Percentiles rank a stretch among this genome's conserved stretches.
These are phyloP conservation scores for Prunella strophiata DNA, from an alignment of 2,797 vertebrate genomes.

Conservation along the genomic window DNA sequence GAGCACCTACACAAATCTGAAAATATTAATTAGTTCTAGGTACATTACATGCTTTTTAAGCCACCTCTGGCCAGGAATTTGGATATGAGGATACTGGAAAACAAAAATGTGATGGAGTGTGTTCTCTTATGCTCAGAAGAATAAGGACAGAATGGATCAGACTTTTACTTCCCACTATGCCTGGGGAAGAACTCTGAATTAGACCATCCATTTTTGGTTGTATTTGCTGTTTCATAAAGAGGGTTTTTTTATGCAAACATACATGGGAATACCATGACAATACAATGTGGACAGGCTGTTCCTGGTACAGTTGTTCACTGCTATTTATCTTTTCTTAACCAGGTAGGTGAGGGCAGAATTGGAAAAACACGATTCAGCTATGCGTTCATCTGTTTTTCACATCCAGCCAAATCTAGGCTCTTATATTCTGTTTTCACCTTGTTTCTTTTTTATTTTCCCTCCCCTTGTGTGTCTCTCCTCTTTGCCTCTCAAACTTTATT, in stretches of 20 bases:
- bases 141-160: neutral
- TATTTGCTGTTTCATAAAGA: neutral
- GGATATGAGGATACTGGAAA: neutral
- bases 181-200: neutral
- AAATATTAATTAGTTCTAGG: neutral
- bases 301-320: neutral
- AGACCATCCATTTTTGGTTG: neutral
- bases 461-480: rapidly evolving
- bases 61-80: neutral
- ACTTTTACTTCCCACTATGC: neutral
- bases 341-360: neutral
- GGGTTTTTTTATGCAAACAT: neutral
- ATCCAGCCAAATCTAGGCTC: neutral
- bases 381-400: neutral
- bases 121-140: neutral
- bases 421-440: neutral
- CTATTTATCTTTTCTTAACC: neutral
- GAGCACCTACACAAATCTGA: neutral
- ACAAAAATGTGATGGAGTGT: neutral
- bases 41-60: neutral
- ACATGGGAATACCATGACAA: rapidly evolving
- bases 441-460: no score
- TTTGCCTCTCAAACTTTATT: neutral
- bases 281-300: neutral
- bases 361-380: neutral